Evolutionary conservation across 2,888 invertebrate species (phyloP).

Genomic region (Pseudococcus longispinus): DNA sequence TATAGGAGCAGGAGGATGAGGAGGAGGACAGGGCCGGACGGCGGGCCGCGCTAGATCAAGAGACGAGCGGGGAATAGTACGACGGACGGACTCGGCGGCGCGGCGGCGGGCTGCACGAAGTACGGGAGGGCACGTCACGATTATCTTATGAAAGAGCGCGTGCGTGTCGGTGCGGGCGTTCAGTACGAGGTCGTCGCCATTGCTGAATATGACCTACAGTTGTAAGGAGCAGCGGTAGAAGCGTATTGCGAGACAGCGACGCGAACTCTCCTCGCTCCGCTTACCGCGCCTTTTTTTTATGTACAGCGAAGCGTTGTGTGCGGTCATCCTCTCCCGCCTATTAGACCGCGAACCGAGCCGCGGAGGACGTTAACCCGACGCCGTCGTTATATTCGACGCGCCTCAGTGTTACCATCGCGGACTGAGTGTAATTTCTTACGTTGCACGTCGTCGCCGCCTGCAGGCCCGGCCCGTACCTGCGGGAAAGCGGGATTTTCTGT

Average conservation of each 20-base stretch:
- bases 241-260: constrained; percentile 55
- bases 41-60: not conserved
- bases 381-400: constrained; percentile 52
- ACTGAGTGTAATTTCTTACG: constrained; percentile 1
- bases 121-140: not conserved
- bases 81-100: not conserved
- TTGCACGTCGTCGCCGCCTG: not conserved
- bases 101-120: not conserved
- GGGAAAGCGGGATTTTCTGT: not conserved
- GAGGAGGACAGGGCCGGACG: not conserved
- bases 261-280: constrained; percentile 41
- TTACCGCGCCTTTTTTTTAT: constrained; percentile 30
- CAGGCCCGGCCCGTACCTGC: not conserved
- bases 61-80: not conserved
- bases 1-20: not conserved
- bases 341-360: constrained; percentile 52
- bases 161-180: constrained; percentile 56
- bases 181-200: constrained; percentile 55
- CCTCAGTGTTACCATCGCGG: constrained; percentile 49
- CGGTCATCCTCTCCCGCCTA: constrained; percentile 55
- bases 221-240: constrained; percentile 44
- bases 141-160: constrained; percentile 54
- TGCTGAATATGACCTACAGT: constrained; percentile 55
- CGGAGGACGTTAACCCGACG: constrained; percentile 56
- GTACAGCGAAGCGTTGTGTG: constrained; percentile 40